These are phyloP conservation scores for Saccopteryx bilineata DNA, from an alignment of 2,113 vertebrate species.

Conservation along the genomic window DNA sequence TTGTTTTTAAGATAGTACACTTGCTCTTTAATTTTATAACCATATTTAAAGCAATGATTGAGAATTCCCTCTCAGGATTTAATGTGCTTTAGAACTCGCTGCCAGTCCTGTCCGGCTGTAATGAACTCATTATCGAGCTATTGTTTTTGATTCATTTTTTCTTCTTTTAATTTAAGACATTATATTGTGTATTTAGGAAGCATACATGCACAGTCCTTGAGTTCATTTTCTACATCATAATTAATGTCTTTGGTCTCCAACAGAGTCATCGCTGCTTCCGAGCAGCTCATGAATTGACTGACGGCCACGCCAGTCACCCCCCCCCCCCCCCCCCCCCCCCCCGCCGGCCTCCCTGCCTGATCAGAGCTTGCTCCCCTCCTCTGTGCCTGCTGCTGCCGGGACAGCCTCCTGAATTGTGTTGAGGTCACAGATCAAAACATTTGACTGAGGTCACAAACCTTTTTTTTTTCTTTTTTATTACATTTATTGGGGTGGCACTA, in stretches of 20 bases:
- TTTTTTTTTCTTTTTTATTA: no score
- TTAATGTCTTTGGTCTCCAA: not conserved
- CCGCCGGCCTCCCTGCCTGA: not conserved
- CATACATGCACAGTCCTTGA: not conserved
- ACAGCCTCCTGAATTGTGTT: not conserved
- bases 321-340: no score
- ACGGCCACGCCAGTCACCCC: not conserved
- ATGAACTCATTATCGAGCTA: not conserved
- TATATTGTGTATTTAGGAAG: not conserved
- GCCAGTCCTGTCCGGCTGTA: not conserved
- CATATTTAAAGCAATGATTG: slow-evolving; percentile 37
- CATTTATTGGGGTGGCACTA: no score
- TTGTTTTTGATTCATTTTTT: slow-evolving; percentile 44
- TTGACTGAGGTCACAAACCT: not conserved
- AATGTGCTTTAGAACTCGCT: slow-evolving; percentile 9
- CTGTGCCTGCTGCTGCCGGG: not conserved
- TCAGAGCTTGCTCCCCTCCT: not conserved
- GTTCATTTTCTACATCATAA: slow-evolving; percentile 40
- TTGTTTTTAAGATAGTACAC: not conserved
- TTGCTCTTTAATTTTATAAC: slow-evolving; percentile 18
- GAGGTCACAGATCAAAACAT: not conserved
- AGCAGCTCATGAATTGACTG: not conserved
- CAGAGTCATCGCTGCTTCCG: not conserved
- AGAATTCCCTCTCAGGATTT: slow-evolving; percentile 29
- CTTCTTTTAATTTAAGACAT: slow-evolving; percentile 29